Evolutionary conservation across 2,888 invertebrate genomes (phyloP).

Genomic region (Anarsia innoxiella): DNA sequence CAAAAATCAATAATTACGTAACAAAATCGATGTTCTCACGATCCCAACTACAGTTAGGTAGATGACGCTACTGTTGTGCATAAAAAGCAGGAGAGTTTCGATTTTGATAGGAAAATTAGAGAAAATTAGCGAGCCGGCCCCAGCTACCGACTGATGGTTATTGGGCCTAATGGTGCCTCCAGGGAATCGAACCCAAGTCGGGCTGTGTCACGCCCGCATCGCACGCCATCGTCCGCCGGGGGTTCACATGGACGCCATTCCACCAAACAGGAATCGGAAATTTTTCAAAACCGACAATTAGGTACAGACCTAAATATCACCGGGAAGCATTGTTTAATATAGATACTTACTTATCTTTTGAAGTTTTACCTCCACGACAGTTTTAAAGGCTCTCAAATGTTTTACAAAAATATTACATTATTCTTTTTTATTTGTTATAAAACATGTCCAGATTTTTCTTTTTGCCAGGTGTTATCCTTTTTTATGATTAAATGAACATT

Average conservation of each 20-base stretch:
- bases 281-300: constrained; percentile 1
- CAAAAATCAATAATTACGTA: constrained; percentile 53
- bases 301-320: too few relatives aligned
- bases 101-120: constrained; percentile 74
- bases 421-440: too few relatives aligned
- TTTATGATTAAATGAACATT: too few relatives aligned
- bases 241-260: constrained; percentile 53
- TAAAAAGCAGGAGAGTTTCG: constrained; percentile 56
- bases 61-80: constrained; percentile 41
- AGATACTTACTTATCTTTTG: too few relatives aligned
- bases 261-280: constrained; percentile 6
- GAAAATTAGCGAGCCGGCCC: constrained; percentile 63
- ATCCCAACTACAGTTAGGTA: constrained; percentile 48
- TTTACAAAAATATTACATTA: too few relatives aligned
- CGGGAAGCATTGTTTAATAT: too few relatives aligned
- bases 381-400: too few relatives aligned
- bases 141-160: constrained; percentile 71
- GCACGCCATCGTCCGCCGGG: constrained; percentile 37
- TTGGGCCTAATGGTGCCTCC: constrained; percentile 67
- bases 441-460: too few relatives aligned
- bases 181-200: constrained; percentile 52
- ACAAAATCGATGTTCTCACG: constrained; percentile 59
- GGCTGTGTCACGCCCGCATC: constrained; percentile 57
- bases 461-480: too few relatives aligned
- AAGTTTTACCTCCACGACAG: too few relatives aligned